Conservation (phyloP, 2,888 invertebrate genomes). For the Tiliacea citrago region DNA sequence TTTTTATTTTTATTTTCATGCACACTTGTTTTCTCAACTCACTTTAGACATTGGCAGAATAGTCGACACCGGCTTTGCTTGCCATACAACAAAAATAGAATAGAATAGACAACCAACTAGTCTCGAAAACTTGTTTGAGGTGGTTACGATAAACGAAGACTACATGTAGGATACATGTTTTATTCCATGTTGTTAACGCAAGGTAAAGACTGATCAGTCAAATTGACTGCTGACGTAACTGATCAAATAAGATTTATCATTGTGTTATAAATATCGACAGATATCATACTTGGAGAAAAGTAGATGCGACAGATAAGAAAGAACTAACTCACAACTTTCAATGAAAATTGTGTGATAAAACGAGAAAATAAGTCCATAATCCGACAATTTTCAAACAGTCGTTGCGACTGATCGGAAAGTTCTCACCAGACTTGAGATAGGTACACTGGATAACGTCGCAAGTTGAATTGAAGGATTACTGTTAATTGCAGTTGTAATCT, state of each 20-base stretch:
- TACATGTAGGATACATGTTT: too few relatives aligned
- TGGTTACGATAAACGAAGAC: too few relatives aligned
- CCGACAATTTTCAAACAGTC: neutral
- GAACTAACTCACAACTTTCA: neutral
- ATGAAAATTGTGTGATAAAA: neutral
- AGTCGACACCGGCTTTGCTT: too few relatives aligned
- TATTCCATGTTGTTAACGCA: too few relatives aligned
- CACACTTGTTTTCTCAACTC: too few relatives aligned
- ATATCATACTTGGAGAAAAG: neutral
- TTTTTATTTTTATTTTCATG: too few relatives aligned
- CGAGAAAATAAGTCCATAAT: neutral
- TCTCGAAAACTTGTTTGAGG: too few relatives aligned
- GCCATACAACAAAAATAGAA: too few relatives aligned
- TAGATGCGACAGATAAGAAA: neutral
- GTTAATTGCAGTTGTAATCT: constrained; percentile 53
- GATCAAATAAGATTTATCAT: neutral
- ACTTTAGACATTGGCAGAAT: too few relatives aligned
- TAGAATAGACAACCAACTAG: too few relatives aligned
- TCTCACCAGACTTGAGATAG: constrained; percentile 10
- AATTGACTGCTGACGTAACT: neutral
- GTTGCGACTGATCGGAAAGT: constrained; percentile 10
- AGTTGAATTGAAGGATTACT: constrained; percentile 62
- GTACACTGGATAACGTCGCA: constrained; percentile 33
- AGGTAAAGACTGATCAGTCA: too few relatives aligned
- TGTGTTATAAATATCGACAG: neutral